Conservation (phyloP, 2,113 vertebrate species). For the Neodontobutis hainanensis region DNA sequence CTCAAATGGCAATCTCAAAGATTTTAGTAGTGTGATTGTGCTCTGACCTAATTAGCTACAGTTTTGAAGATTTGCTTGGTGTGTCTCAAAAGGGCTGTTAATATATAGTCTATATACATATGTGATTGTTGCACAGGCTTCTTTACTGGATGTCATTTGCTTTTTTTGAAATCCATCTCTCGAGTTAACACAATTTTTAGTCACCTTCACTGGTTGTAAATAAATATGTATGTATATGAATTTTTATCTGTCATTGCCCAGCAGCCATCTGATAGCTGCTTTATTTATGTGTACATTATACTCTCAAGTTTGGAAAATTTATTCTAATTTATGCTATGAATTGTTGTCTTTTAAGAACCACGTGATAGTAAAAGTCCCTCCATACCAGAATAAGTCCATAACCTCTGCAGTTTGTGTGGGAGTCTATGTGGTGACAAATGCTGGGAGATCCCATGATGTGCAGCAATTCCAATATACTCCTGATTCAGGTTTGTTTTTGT, state of each 20-base stretch:
- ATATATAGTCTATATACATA: constrained; percentile 23
- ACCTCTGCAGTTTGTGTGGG: constrained; percentile 89
- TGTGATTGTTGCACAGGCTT: not conserved
- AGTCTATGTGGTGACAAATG: constrained; percentile 94
- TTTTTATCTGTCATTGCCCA: not conserved
- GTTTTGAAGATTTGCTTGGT: constrained; percentile 33
- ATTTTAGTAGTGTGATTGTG: constrained; percentile 68
- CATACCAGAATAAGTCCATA: constrained; percentile 91
- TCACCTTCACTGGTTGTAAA: not conserved
- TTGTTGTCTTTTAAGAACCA: constrained; percentile 85
- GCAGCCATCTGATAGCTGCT: too few species aligned
- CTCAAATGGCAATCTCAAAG: constrained; percentile 61
- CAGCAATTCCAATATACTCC: constrained; percentile 97
- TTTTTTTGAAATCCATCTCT: not conserved
- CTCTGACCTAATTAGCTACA: constrained; percentile 64
- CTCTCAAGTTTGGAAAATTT: not conserved
- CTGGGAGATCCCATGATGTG: constrained; percentile 93
- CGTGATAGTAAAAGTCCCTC: constrained; percentile 95
- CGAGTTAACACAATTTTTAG: not conserved
- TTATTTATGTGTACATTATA: not conserved
- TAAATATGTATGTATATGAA: not conserved
- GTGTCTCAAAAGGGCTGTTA: constrained; percentile 52
- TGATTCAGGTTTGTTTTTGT: constrained; percentile 84
- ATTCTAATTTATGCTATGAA: not conserved
- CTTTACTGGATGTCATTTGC: not conserved